Base-by-base conservation (phyloP, 2,888 invertebrate genomes). In the Agrochola macilenta region DNA sequence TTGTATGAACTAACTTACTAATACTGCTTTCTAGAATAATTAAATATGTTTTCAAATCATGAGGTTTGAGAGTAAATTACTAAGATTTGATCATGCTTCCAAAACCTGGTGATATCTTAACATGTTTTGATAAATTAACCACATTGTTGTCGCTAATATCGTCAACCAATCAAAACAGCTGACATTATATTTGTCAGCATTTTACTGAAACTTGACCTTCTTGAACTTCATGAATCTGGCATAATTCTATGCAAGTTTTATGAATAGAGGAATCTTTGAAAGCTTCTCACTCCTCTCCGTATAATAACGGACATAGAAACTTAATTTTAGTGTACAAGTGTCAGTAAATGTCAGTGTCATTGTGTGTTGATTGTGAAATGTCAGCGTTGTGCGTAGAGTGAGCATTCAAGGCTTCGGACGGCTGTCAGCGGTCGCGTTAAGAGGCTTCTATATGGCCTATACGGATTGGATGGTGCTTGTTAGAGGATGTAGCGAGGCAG, bases 371-470 rank as follows among this genome's bases (percentile, higher is more conserved):
- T 83, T 86, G 83, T 86, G 73, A 79, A 88, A 84, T 81, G 77
- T 79, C 84, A 84, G 72, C 66, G 81, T 58, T 26, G 63, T 57
- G 71, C 76, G 70, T 69, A 74, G 66, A 85, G 84, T 86, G 87
- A 85, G 79, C 87, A 88, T 89, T 87, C 86, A 87, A 89, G 83
- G 88, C 87, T 89, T 86, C 82, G 81, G 76, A 43, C 65, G 60
- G 84, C 81, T 84, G 88, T 84, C 88, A 81, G 84, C 87, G 86
- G 80, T 79, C 88, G 86, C 83, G 85, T 84, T 89, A 86, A 89
- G 87, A 89, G 89, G 88, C 88, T 89, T 88, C 87, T 76, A 83
- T 86, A 74, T 63, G 70, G 78, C 84, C 86, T 86, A 81, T 83
- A 79, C 20, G 54, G 26, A 82, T 81, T 46, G 75, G 74, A 5